These are phyloP conservation scores for Leptothorax acervorum DNA, from an alignment of 2,888 invertebrate species.

Conservation along the genomic window DNA sequence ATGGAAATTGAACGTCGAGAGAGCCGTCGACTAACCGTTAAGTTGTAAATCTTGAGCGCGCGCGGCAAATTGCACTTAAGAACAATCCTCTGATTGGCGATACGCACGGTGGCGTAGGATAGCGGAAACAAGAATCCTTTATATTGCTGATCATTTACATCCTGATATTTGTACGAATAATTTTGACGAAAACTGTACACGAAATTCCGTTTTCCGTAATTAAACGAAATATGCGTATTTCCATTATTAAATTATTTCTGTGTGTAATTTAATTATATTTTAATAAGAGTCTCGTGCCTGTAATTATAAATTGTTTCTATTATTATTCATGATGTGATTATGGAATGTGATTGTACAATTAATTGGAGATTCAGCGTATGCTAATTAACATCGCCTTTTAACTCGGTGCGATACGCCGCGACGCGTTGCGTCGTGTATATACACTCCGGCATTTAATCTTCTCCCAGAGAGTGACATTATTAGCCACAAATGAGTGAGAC, in stretches of 20 bases:
- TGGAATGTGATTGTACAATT: not conserved
- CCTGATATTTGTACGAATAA: not conserved
- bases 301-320: not conserved
- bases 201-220: not conserved
- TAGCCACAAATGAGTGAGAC: constrained; percentile 48
- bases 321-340: not conserved
- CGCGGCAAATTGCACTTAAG: not conserved
- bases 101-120: not conserved
- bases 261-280: constrained; percentile 1
- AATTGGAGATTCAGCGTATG: constrained; percentile 12
- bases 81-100: not conserved
- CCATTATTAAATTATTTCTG: not conserved
- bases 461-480: constrained; percentile 41
- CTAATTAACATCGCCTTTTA: constrained; percentile 43
- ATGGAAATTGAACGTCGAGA: constrained; percentile 79
- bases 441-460: constrained; percentile 36
- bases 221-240: constrained; percentile 13
- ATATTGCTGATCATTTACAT: constrained; percentile 7
- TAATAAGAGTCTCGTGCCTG: not conserved
- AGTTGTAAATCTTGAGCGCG: constrained; percentile 68
- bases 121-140: not conserved
- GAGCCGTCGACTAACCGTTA: constrained; percentile 64
- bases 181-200: not conserved
- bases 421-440: constrained; percentile 22
- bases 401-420: not conserved